A percentile compares a stretch with the other conserved stretches of the same genome.
phyloP scores from a whole-genome alignment of 2,113 vertebrate genomes.

The Aegithalos caudatus region DNA sequence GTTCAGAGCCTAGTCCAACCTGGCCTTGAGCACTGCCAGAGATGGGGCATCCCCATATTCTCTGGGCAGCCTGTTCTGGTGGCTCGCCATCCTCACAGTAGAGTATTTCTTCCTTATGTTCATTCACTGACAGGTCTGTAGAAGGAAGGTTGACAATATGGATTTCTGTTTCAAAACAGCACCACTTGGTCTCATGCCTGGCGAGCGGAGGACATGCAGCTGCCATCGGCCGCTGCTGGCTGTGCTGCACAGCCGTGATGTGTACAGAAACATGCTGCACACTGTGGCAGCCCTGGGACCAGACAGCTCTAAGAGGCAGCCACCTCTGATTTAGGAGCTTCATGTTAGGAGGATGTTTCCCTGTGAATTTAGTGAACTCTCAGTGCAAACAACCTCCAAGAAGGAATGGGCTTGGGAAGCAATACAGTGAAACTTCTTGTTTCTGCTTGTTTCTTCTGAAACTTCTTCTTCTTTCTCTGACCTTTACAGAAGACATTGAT shows the following conservation, averaged over 20 bases:
- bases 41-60: neutral
- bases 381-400: neutral
- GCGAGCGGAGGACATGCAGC: neutral
- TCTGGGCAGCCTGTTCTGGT: neutral
- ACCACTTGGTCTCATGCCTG: neutral
- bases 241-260: accelerated
- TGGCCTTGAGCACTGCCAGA: neutral
- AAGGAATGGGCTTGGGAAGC: neutral
- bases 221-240: accelerated
- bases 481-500: neutral
- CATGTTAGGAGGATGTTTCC: neutral
- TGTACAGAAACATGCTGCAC: accelerated
- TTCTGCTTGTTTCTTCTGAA: too few species aligned
- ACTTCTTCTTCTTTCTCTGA: neutral
- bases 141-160: neutral
- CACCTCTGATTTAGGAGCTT: neutral
- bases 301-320: neutral
- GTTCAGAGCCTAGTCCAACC: accelerated
- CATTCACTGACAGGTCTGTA: accelerated
- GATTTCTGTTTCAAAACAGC: neutral
- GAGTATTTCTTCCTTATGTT: neutral
- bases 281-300: accelerated
- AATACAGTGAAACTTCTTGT: neutral
- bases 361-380: neutral
- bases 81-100: neutral